Base-by-base conservation (phyloP, 2,888 invertebrate genomes). In the Rhabditoides inermis region DNA sequence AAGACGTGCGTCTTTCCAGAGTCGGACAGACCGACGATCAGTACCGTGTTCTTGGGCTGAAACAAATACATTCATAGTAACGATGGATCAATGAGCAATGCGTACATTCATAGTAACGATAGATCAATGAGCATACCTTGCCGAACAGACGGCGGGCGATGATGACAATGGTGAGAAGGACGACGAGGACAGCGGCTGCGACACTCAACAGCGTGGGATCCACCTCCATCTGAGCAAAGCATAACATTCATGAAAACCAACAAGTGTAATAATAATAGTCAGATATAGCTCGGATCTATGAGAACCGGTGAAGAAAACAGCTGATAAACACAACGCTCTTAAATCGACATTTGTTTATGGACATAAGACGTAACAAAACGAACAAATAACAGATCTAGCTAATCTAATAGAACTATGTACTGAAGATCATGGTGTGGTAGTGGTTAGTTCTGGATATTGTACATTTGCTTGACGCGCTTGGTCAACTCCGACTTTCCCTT, bases 1-100 rank as follows among this genome's bases (percentile, higher is more conserved):
- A 86, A 91, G 50, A 92, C 79, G 35, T 88, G 80, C 2, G 91
- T 91, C 81, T 94, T 94, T 20, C 92, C 92, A 28, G 88, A 84
- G 76, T 90, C 89, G 67, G 87, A 86, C 2, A 90, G 81, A 2
- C 94, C 94, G 49, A 87, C 84, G 12, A 92, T 74, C 51, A 91
- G 78, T 45, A 92, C 82, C 18, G 68, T 68, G 47, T 69, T 55
- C 59, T 39, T 61, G 64, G 5, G 56, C n/a, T 10, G 40, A 40
- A 40, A 20, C 40, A 7, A 40, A 40, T n/a, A 40, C 6, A 15
- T 40, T 40, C 12, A n/a, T n/a, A 3, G 10, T 23, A 25, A n/a
- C 12, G 39, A 25, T 40, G 2, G 2, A 41, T 15, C 32, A 37
- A 32, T 36, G 18, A 32, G 27, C 36, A 45, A 45, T 10, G 7